Percentiles rank a stretch among this genome's conserved stretches.
Evolutionary conservation across 2,113 vertebrate species (phyloP).

Genomic region (Nansenia antarctica): DNA sequence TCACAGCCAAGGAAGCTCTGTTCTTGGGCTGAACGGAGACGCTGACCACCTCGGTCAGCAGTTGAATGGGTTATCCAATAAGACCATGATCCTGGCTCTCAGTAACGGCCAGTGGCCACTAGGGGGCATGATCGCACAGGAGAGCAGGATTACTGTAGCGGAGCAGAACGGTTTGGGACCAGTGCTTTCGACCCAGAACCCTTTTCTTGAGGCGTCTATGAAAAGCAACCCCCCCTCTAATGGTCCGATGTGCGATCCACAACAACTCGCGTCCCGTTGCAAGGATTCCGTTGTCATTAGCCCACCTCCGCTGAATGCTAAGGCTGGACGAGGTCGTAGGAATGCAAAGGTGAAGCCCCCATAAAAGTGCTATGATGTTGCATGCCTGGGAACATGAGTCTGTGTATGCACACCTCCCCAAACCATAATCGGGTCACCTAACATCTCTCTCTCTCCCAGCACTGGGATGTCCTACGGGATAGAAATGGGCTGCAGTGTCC

Average conservation of each 20-base stretch:
- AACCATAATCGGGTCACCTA: conserved; percentile 20
- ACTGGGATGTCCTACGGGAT: conserved; percentile 12
- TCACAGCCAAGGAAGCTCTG: conserved; percentile 66
- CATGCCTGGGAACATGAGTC: conserved; percentile 51
- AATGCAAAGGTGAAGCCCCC: conserved; percentile 88
- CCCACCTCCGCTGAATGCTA: conserved; percentile 91
- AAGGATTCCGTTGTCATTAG: conserved; percentile 86
- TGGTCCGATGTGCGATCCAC: conserved; percentile 60
- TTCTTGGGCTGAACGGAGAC: conserved; percentile 71
- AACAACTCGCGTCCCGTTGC: conserved; percentile 49
- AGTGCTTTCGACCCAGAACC: conserved; percentile 64
- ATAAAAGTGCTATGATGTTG: conserved; percentile 27
- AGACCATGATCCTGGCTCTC: conserved; percentile 80
- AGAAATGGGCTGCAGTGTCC: background rate
- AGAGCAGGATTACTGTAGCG: conserved; percentile 73
- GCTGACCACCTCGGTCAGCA: conserved; percentile 77
- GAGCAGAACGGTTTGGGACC: conserved; percentile 72
- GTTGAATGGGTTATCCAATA: conserved; percentile 83
- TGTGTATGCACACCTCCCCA: conserved; percentile 23
- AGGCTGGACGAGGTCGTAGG: conserved; percentile 89
- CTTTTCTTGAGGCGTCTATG: conserved; percentile 77
- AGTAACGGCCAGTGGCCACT: conserved; percentile 77
- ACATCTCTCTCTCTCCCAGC: conserved; percentile 26
- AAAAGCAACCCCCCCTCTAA: conserved; percentile 70
- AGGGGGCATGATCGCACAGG: conserved; percentile 62